Conservation (phyloP, 2,113 vertebrate genomes). For the Misgurnus mizolepis region DNA sequence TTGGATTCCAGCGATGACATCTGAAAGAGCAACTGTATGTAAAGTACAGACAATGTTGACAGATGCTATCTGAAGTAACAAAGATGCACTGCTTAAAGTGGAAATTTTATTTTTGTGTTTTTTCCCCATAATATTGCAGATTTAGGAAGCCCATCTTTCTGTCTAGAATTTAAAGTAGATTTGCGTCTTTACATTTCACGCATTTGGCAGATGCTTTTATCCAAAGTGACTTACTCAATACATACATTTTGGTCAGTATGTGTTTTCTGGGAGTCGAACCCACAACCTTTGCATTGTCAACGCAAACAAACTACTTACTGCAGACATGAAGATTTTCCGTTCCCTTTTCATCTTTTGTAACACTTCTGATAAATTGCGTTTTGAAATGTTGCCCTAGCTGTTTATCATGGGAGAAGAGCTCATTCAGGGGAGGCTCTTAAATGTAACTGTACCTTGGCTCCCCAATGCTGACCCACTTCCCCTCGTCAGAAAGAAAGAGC, state of each 20-base stretch:
- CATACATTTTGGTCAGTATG: too few species aligned
- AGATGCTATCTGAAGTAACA: background rate
- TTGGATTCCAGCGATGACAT: background rate
- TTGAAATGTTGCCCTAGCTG: slow-evolving; percentile 11
- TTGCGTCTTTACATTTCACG: too few species aligned
- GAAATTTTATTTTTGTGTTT: too few species aligned
- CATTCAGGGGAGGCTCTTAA: slow-evolving; percentile 19
- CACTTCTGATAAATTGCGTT: slow-evolving; percentile 34
- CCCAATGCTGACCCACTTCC: slow-evolving; percentile 53
- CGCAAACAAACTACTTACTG: background rate
- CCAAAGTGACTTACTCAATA: too few species aligned
- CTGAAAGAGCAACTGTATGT: background rate
- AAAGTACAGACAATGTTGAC: background rate
- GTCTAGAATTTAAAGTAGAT: too few species aligned
- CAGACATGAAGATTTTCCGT: background rate
- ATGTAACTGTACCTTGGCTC: slow-evolving; percentile 53
- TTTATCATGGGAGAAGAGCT: slow-evolving; percentile 13
- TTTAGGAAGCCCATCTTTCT: too few species aligned
- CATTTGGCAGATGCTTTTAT: too few species aligned
- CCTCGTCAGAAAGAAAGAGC: slow-evolving; percentile 53
- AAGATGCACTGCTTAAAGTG: background rate
- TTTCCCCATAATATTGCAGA: too few species aligned
- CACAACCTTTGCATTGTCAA: too few species aligned
- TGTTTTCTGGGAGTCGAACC: too few species aligned
- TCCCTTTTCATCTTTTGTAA: slow-evolving; percentile 25